Base-by-base conservation (phyloP, 2,888 invertebrate genomes). In the Nebria salina region DNA sequence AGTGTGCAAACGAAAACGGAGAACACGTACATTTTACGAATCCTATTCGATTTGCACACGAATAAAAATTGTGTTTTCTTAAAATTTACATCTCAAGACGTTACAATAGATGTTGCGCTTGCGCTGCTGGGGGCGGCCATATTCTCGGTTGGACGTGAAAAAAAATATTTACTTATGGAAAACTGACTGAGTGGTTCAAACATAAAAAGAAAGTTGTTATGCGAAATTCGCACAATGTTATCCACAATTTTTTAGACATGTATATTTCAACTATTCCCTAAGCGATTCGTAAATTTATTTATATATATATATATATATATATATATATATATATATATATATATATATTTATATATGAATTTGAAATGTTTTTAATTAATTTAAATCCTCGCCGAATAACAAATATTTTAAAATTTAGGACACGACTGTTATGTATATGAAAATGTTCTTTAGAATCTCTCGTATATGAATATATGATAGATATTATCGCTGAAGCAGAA, bases 1-100 rank as follows among this genome's bases (percentile, higher is more conserved):
- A 34, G 34, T 15, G 34, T 54, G 54, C 54, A 11, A 54, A 54
- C 8, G 54, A 54, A 54, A 54, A 70, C 70, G 70, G 70, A 34
- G 26, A 54, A 73, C 42, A 72, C 73, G 43, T 41, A 73, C 54
- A 54, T 54, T 54, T 72, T 65, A 65, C 43, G 73, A 81, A 81
- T 81, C 81, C 81, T 66, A 81, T 81, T 81, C 81, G 81, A 81
- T 81, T 81, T 76, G 76, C 76, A 66, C 76, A 54, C 73, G 73
- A 81, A 81, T 76, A 73, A 81, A 76, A 81, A 81, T 81, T 72
- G 81, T 76, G 81, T 81, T 81, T 80, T 81, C 81, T 81, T 81
- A 73, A 81, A 81, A 81, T 81, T 81, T 81, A 65, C 81, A 81
- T 81, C 66, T 81, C 65, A 81, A 81, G 81, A 76, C 72, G 80